phyloP scores from a whole-genome alignment of 2,888 invertebrate genomes.

The Tachystola acroxantha region DNA sequence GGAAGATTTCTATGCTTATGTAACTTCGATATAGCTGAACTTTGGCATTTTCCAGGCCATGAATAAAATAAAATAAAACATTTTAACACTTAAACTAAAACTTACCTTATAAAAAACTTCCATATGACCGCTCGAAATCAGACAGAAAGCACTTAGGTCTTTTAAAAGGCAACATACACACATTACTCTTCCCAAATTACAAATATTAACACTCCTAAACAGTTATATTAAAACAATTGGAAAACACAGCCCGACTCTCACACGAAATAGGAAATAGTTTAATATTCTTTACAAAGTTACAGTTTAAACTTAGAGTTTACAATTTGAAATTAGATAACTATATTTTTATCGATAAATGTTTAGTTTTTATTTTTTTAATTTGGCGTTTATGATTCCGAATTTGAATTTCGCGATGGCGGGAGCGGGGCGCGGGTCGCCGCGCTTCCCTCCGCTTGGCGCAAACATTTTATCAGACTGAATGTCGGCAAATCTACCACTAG shows the following conservation, averaged over 20 bases:
- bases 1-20: background rate
- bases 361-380: constrained; percentile 22
- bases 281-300: constrained; percentile 6
- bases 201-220: constrained; percentile 18
- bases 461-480: constrained; percentile 70
- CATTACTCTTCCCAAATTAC: constrained; percentile 8
- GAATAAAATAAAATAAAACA: no score
- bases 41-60: no score
- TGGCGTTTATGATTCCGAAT: constrained; percentile 33
- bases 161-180: constrained; percentile 2
- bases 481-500: constrained; percentile 57
- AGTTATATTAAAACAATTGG: constrained; percentile 16
- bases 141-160: constrained; percentile 11
- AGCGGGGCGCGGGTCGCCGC: constrained; percentile 40
- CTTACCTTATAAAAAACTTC: constrained; percentile 31
- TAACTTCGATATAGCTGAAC: no score
- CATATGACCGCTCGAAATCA: constrained; percentile 16
- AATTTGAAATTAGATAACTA: constrained; percentile 3
- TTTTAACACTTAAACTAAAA: background rate
- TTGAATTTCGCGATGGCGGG: constrained; percentile 64
- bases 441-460: constrained; percentile 48
- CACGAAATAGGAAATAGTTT: constrained; percentile 1
- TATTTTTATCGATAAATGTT: constrained; percentile 1
- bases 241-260: constrained; percentile 21
- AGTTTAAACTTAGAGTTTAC: constrained; percentile 12